phyloP scores from a whole-genome alignment of 2,888 invertebrate genomes.

The Empis livida region DNA sequence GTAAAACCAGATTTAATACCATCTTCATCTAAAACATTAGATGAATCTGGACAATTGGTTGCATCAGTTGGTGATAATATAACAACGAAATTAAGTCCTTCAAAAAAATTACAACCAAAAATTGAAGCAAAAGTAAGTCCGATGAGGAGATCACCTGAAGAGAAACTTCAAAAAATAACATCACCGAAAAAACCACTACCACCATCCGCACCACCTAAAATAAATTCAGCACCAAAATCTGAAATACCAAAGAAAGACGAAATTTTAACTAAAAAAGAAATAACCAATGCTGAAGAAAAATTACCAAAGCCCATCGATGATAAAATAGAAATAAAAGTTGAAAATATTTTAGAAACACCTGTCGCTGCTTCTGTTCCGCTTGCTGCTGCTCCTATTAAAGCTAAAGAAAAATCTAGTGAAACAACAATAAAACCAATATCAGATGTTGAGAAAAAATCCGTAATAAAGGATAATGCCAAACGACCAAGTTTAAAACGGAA shows the following conservation, averaged over 20 bases:
- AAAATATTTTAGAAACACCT: slow-evolving; percentile 6
- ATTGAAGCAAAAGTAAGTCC: slow-evolving; percentile 16
- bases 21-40: slow-evolving; percentile 5
- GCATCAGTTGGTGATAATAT: slow-evolving; percentile 9
- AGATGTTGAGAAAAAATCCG: slow-evolving; percentile 10
- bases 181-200: not conserved
- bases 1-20: slow-evolving; percentile 28
- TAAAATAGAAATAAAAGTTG: not conserved
- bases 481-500: slow-evolving; percentile 27
- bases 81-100: slow-evolving; percentile 3
- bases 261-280: not conserved
- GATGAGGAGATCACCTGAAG: slow-evolving; percentile 12
- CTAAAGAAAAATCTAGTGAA: not conserved
- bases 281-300: not conserved
- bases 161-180: slow-evolving; percentile 5
- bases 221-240: not conserved
- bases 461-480: slow-evolving; percentile 15
- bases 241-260: not conserved
- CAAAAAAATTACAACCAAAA: slow-evolving; percentile 10
- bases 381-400: not conserved
- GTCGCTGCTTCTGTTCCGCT: slow-evolving; percentile 6
- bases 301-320: not conserved
- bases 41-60: not conserved
- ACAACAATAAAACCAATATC: slow-evolving; percentile 7
- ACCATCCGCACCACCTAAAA: not conserved